Evolutionary conservation across 2,113 vertebrate genomes (phyloP), one percentile per base, ranked within the genome.

Genomic region (Thomomys bottae): DNA sequence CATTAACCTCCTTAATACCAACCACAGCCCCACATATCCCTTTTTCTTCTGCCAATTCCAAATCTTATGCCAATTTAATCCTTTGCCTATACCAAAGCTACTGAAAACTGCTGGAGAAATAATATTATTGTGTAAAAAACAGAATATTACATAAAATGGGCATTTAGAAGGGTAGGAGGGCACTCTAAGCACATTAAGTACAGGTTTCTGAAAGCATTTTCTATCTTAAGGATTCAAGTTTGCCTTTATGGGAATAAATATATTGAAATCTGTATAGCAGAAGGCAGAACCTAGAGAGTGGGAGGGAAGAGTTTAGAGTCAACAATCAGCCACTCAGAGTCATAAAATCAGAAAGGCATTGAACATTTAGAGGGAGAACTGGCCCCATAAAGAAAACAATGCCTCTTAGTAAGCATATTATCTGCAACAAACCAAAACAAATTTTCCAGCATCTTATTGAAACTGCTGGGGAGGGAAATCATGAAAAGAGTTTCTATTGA

Each of bases 321-420:
- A 95, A 93, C 87, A 93, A 93, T 92, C 92, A 94, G 93, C 40
- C 38, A 89, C 68, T 95, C 84, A 75, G 75, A 95, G 94, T 88
- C 95, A 94, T 96, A 96, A 96, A 96, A 96, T 81, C 95, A 96
- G 94, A 92, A 96, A 96, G 84, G 96, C 95, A 96, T 96, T 96
- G 95, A 96, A 96, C 96, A 96, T 96, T 96, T 96, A 95, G 92
- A 94, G 71, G 80, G 94, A 94, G 94, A 94, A 92, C 91, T 94
- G 81, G 94, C 95, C 91, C 94, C 94, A 94, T 95, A 95, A 96
- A 96, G 95, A 95, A 96, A 95, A 96, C 96, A 95, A 95, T 94
- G 95, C 89, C 92, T 95, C 91, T 93, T 95, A 96, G 94, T 96
- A 96, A 96, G 96, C 95, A 96, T 95, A 94, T 96, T 96, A 96